A percentile compares a stretch with the other conserved stretches of the same genome.
Evolutionary conservation across 2,888 invertebrate species (phyloP).

Genomic region (Lasiommata megera): DNA sequence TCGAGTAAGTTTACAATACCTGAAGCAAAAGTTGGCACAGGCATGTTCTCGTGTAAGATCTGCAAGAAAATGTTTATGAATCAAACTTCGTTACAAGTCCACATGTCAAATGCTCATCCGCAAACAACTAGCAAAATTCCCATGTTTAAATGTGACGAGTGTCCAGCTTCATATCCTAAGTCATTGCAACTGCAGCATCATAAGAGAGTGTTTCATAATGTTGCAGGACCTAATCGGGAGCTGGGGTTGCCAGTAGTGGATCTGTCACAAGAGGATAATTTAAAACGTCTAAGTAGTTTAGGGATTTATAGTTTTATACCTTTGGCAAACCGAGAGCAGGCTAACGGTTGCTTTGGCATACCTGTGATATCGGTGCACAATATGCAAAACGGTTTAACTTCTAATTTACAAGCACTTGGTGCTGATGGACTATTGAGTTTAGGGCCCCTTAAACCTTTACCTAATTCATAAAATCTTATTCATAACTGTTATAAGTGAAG

Average conservation of each 20-base stretch:
- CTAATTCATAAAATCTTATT: conserved; percentile 55
- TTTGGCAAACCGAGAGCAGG: conserved; percentile 83
- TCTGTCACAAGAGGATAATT: conserved; percentile 84
- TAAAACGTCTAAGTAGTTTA: conserved; percentile 83
- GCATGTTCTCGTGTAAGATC: conserved; percentile 64
- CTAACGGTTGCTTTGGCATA: conserved; percentile 85
- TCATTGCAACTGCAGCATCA: conserved; percentile 84
- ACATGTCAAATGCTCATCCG: conserved; percentile 67
- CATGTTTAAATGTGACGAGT: conserved; percentile 84
- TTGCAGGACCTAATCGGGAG: conserved; percentile 75
- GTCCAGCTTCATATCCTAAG: conserved; percentile 87
- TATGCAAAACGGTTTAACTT: conserved; percentile 81
- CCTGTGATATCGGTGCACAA: conserved; percentile 86
- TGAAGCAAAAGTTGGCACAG: conserved; percentile 66
- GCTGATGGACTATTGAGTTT: conserved; percentile 86
- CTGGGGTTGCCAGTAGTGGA: conserved; percentile 88
- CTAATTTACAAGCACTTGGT: conserved; percentile 83
- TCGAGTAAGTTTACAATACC: conserved; percentile 69
- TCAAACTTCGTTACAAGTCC: conserved; percentile 57
- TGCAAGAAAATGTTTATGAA: conserved; percentile 75
- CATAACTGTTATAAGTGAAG: not conserved
- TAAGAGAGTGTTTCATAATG: conserved; percentile 74
- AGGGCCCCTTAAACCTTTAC: conserved; percentile 85
- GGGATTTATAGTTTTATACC: conserved; percentile 90
- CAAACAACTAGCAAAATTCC: conserved; percentile 53